Conservation (phyloP, 2,113 vertebrate genomes). For the Baryphthengus martii region DNA sequence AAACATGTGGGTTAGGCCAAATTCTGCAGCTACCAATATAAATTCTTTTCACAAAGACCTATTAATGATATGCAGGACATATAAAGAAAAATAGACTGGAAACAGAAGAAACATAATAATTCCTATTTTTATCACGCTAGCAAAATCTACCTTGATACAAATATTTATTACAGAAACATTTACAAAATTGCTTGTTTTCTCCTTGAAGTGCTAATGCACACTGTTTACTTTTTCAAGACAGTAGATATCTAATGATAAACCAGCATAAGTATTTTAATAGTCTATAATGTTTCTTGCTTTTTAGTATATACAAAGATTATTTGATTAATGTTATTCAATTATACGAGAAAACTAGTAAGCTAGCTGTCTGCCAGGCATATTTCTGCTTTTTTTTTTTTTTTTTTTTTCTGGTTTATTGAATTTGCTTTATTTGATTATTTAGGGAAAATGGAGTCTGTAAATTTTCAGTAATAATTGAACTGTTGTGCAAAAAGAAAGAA, state of each 20-base stretch:
- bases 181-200: not conserved
- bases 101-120: not conserved
- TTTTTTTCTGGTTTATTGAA: constrained; percentile 37
- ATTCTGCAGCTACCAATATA: not conserved
- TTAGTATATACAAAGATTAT: constrained; percentile 12
- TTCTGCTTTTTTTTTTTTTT: not conserved
- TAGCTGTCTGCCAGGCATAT: constrained; percentile 37
- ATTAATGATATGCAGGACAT: not conserved
- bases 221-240: not conserved
- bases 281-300: not conserved
- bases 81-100: not conserved
- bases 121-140: not conserved
- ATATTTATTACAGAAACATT: not conserved
- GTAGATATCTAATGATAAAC: not conserved
- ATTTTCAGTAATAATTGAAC: constrained; percentile 20
- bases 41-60: not conserved
- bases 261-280: not conserved
- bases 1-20: not conserved
- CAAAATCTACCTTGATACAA: not conserved
- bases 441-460: constrained; percentile 21
- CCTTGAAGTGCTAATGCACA: not conserved
- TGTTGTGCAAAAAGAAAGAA: not conserved
- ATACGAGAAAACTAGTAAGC: constrained; percentile 28
- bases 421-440: constrained; percentile 59
- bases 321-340: constrained; percentile 59